A percentile compares a stretch with the other conserved stretches of the same genome.
Conservation (phyloP, 2,888 invertebrate species). For the Phengaris arion region DNA sequence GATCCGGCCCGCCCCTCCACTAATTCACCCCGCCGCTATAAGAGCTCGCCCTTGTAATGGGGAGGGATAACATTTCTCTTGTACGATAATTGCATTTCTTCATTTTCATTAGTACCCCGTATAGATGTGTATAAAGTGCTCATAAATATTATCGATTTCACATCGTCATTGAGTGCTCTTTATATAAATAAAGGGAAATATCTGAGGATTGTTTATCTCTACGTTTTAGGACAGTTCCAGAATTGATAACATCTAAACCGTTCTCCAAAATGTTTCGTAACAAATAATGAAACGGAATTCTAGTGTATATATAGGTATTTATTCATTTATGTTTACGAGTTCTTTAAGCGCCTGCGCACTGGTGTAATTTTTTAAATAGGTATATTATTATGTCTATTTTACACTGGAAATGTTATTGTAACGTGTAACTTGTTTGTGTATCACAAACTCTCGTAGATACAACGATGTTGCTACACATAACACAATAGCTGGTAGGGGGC, state of each 20-base stretch:
- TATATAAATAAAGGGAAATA: background rate
- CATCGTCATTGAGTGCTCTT: slow-evolving; percentile 2
- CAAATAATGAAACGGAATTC: too few relatives aligned
- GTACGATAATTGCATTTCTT: slow-evolving; percentile 52
- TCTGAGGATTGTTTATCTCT: background rate
- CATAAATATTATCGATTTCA: slow-evolving; percentile 20
- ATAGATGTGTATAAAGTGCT: slow-evolving; percentile 21
- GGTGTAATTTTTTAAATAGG: background rate
- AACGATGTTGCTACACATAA: too few relatives aligned
- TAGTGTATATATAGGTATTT: too few relatives aligned
- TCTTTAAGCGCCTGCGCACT: background rate
- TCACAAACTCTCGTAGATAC: background rate
- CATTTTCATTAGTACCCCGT: slow-evolving; percentile 49
- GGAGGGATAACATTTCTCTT: slow-evolving; percentile 46
- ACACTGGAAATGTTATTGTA: background rate
- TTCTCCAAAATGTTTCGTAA: background rate
- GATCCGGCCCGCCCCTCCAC: slow-evolving; percentile 46
- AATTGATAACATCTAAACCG: background rate
- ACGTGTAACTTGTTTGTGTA: background rate
- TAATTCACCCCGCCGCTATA: slow-evolving; percentile 48
- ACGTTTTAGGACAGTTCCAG: background rate
- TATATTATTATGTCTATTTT: background rate
- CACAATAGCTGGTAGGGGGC: background rate
- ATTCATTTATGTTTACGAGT: background rate
- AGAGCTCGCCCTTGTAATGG: slow-evolving; percentile 47